phyloP scores from a whole-genome alignment of 30 jellyfish, hydroid and myxozoan genomes.

The Sanderia malayensis region DNA sequence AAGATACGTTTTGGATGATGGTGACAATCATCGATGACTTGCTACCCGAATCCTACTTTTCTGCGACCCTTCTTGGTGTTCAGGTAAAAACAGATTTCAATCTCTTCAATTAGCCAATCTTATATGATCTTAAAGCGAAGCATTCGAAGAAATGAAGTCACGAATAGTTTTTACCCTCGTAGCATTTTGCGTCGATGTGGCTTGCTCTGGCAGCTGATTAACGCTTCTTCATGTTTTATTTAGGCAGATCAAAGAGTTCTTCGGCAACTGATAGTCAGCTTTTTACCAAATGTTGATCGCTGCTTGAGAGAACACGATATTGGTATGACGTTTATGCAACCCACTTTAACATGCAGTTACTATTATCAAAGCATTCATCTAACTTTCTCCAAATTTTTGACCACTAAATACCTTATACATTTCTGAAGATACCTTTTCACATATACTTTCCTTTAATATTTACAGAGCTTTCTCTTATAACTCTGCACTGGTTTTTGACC shows the following conservation, averaged over 20 bases:
- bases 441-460: too few species aligned
- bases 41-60: constrained; percentile 85
- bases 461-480: constrained; percentile 80
- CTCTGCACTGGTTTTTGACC: constrained; percentile 97
- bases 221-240: not conserved
- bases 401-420: too few species aligned
- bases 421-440: too few species aligned
- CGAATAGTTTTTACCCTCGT: too few species aligned
- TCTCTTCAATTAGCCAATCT: too few species aligned
- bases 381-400: not conserved
- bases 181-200: too few species aligned
- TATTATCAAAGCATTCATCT: not conserved
- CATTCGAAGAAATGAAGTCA: too few species aligned
- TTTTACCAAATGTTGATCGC: constrained; percentile 77
- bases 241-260: constrained; percentile 97
- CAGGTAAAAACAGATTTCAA: constrained; percentile 66
- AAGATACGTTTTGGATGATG: constrained; percentile 95
- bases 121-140: too few species aligned
- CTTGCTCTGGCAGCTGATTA: not conserved
- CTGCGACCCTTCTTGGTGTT: constrained; percentile 94
- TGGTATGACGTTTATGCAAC: constrained; percentile 54
- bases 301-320: constrained; percentile 87
- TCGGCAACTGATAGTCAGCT: constrained; percentile 92
- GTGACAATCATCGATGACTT: constrained; percentile 86
- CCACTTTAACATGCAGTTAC: too few species aligned